Conservation (phyloP, 1,140 invertebrate species). For the Aphis gossypii region DNA sequence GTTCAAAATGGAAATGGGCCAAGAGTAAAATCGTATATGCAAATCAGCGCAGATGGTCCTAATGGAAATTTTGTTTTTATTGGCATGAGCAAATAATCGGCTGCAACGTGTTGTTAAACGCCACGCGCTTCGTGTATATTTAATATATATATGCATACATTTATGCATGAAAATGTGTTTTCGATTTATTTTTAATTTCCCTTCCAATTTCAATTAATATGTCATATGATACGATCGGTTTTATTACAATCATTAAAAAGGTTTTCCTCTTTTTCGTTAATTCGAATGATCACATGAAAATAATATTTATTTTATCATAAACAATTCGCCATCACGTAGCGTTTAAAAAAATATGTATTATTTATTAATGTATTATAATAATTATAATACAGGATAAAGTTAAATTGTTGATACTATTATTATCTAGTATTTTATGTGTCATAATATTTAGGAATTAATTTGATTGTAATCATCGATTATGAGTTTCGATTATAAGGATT, state of each 20-base stretch:
- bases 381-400: too few species aligned
- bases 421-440: too few species aligned
- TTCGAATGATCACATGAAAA: not conserved
- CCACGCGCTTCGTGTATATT: not conserved
- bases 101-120: not conserved
- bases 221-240: not conserved
- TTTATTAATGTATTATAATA: too few species aligned
- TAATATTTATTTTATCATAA: not conserved
- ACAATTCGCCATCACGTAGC: too few species aligned
- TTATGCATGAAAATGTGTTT: not conserved
- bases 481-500: too few species aligned
- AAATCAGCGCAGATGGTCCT: not conserved
- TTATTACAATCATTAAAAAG: not conserved
- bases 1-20: conserved; percentile 37
- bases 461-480: too few species aligned
- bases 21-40: not conserved
- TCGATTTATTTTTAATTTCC: not conserved
- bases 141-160: not conserved
- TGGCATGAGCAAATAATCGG: not conserved
- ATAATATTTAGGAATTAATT: too few species aligned
- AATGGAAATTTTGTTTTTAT: conserved; percentile 39
- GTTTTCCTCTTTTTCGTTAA: not conserved
- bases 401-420: too few species aligned
- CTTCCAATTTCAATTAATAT: not conserved
- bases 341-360: not conserved